Base-by-base conservation (phyloP, 2,888 invertebrate species). In the Microctonus brassicae region DNA sequence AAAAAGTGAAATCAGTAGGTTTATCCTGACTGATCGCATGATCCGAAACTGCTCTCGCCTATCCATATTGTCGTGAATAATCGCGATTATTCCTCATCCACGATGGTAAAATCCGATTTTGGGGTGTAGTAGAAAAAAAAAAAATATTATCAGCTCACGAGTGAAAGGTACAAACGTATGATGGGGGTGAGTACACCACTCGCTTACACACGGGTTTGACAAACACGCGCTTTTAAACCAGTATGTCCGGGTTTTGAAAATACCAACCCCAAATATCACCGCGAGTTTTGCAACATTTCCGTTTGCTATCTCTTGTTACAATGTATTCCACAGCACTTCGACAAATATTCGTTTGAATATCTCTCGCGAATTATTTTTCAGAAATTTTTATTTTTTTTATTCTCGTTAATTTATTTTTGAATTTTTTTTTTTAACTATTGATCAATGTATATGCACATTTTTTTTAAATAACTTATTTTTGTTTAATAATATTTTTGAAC, bases 31-130 rank as follows among this genome's bases (percentile, higher is more conserved):
- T 58, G 70, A 68, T 74, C 70, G 74, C 70, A 74, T 77, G 72
- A 76, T 75, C 71, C 74, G 55, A 73, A 69, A 69, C 72, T 72
- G 70, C 70, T 69, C 67, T 75, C 66, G 65, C 66, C 70, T 77
- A 77, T 77, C 77, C 77, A 77, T 77, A 73, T 74, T 75, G 73
- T 24, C 53, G 47, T 13, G 39, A 63, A 58, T 58, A 29, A 68
- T 39, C 58, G 22, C 29, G 62, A 24, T 61, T 39, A 58, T 36
- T 65, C 63, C 60, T 73, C 70, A 70, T 73, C 70, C 73, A 71
- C 73, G 60, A 62, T 52, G 9, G 11, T 53, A 68, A 42, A 57
- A 53, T 13, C 13, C 29, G 36, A 7, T 42, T 57, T 36, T 26
- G 55, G 57, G 57, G 63, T 63, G 13, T 11, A 11, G 52, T 52